These are phyloP conservation scores for Empis livida DNA, from an alignment of 2,888 invertebrate species.

Conservation along the genomic window DNA sequence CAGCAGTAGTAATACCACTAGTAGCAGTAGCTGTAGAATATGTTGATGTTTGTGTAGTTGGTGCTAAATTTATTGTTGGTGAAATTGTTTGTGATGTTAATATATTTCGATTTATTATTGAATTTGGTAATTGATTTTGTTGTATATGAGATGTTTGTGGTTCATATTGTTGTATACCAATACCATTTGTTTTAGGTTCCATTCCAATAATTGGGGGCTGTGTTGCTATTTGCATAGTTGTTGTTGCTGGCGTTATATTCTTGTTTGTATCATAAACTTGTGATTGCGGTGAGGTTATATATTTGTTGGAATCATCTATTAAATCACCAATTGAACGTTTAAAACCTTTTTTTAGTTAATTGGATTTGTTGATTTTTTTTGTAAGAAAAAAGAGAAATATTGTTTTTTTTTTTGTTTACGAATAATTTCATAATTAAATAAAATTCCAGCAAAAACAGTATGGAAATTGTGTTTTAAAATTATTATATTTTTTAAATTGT, in stretches of 20 bases:
- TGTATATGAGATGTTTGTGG: slow-evolving; percentile 38
- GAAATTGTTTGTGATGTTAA: slow-evolving; percentile 23
- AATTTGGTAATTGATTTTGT: slow-evolving; percentile 32
- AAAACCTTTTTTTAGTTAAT: slow-evolving; percentile 32
- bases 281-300: slow-evolving; percentile 8
- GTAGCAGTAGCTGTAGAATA: slow-evolving; percentile 14
- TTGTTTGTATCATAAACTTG: slow-evolving; percentile 7
- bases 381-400: background rate
- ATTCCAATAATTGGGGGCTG: slow-evolving; percentile 21
- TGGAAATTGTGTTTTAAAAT: too few relatives aligned
- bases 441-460: too few relatives aligned
- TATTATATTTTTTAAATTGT: too few relatives aligned
- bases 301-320: slow-evolving; percentile 14
- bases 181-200: slow-evolving; percentile 24
- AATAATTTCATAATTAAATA: too few relatives aligned
- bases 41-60: slow-evolving; percentile 14
- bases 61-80: slow-evolving; percentile 10
- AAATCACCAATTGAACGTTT: slow-evolving; percentile 44
- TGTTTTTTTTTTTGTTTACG: background rate
- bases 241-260: slow-evolving; percentile 14
- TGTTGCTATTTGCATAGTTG: slow-evolving; percentile 21
- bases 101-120: background rate
- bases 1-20: slow-evolving; percentile 17
- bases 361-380: too few relatives aligned
- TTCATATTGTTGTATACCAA: slow-evolving; percentile 4